Percentiles rank a stretch among this genome's conserved stretches.
Conservation (phyloP, 2,113 vertebrate genomes). For the Crocuta crocuta region DNA sequence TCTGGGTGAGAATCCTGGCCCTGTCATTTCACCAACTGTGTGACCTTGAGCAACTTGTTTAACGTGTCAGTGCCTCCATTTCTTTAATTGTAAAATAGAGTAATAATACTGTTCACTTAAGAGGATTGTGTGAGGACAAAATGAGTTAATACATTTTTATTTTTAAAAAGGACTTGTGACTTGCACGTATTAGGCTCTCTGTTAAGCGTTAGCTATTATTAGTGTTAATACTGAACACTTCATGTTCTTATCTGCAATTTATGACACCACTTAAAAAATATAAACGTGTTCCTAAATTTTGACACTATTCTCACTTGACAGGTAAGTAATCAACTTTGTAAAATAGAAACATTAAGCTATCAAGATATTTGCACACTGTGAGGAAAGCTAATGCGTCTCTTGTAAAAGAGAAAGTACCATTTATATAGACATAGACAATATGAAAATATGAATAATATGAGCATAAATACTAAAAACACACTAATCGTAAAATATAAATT, state of each 20-base stretch:
- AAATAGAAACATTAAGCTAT: slow-evolving; percentile 44
- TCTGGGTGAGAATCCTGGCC: not conserved
- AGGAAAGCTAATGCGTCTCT: slow-evolving; percentile 1
- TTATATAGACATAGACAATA: not conserved
- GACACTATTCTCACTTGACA: slow-evolving; percentile 50
- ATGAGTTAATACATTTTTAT: not conserved
- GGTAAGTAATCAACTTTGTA: slow-evolving; percentile 55
- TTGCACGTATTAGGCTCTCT: not conserved
- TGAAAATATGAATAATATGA: not conserved
- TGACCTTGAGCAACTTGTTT: not conserved
- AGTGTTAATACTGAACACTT: slow-evolving; percentile 15
- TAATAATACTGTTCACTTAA: not conserved
- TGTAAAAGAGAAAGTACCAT: not conserved
- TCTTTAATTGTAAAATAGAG: not conserved
- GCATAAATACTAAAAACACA: not conserved
- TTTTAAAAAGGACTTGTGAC: not conserved
- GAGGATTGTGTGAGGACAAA: not conserved
- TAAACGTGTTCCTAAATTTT: slow-evolving; percentile 58
- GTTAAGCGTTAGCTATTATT: slow-evolving; percentile 20
- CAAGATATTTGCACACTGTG: not conserved
- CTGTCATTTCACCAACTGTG: not conserved
- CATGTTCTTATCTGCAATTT: slow-evolving; percentile 33
- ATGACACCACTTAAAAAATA: slow-evolving; percentile 50
- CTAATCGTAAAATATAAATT: not conserved
- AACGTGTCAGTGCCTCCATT: not conserved